A percentile compares a stretch with the other conserved stretches of the same genome.
phyloP scores from a whole-genome alignment of 2,797 vertebrate species.

The Peromyscus attwateri region DNA sequence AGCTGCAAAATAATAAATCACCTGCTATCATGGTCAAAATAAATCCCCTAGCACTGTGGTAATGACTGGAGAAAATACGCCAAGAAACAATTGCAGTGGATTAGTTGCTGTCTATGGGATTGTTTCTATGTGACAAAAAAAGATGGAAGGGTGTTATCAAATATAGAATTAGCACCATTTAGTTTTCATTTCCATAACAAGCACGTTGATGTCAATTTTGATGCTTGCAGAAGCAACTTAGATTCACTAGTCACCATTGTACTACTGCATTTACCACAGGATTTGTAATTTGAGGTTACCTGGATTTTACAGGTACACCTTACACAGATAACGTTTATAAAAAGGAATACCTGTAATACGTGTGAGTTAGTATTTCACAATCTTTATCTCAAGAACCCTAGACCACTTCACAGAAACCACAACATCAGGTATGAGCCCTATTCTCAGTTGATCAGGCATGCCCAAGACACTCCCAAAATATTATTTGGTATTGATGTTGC shows the following conservation, averaged over 20 bases:
- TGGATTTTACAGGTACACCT: background rate
- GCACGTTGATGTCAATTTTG: background rate
- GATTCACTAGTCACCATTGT: background rate
- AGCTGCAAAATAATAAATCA: constrained; percentile 85
- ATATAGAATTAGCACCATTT: constrained; percentile 27
- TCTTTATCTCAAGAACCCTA: background rate
- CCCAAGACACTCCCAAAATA: background rate
- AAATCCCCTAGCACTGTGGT: constrained; percentile 32
- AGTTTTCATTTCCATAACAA: background rate
- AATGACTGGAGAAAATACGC: constrained; percentile 19
- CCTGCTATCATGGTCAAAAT: constrained; percentile 73
- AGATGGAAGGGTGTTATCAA: background rate
- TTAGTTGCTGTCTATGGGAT: background rate
- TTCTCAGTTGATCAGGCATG: background rate
- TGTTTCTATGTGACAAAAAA: constrained; percentile 4
- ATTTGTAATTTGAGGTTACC: background rate
- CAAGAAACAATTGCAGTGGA: background rate
- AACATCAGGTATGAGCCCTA: background rate
- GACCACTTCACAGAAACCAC: background rate
- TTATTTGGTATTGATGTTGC: too few relatives aligned
- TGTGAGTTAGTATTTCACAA: too few relatives aligned
- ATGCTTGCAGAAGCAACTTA: background rate
- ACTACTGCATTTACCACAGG: background rate
- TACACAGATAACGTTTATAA: background rate
- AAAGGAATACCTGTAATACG: background rate